These are phyloP conservation scores for Masticophis lateralis DNA, from an alignment of 2,797 vertebrate genomes.

Conservation along the genomic window DNA sequence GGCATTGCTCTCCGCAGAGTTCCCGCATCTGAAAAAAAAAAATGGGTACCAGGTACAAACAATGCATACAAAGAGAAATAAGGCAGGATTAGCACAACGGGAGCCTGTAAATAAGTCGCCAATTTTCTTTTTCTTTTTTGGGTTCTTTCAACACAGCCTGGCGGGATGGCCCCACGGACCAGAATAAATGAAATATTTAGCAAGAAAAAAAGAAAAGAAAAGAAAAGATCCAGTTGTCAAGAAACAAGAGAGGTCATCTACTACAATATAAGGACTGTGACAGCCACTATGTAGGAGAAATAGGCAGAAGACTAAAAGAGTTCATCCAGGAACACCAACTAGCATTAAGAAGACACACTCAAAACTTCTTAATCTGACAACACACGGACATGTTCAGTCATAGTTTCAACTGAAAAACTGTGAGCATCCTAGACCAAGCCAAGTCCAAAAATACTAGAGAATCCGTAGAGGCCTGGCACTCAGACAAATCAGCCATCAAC, in stretches of 20 bases:
- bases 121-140: neutral
- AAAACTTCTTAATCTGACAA: neutral
- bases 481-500: neutral
- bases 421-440: neutral
- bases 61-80: neutral
- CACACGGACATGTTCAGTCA: neutral
- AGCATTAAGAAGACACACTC: neutral
- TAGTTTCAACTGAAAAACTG: neutral
- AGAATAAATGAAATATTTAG: slow-evolving; percentile 20
- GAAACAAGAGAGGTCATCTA: neutral
- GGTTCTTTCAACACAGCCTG: neutral
- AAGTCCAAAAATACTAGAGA: neutral
- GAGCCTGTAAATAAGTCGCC: neutral
- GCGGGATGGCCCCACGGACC: neutral
- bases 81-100: neutral
- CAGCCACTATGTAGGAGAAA: neutral
- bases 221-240: neutral
- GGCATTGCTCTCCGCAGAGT: neutral
- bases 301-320: neutral
- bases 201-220: slow-evolving; percentile 17
- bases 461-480: neutral
- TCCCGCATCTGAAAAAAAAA: neutral
- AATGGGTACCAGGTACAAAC: neutral
- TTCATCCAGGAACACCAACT: neutral
- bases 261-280: neutral